Evolutionary conservation across 2,113 vertebrate genomes (phyloP), one percentile per base, ranked within the genome.

Genomic region (Lichenostomus cassidix): DNA sequence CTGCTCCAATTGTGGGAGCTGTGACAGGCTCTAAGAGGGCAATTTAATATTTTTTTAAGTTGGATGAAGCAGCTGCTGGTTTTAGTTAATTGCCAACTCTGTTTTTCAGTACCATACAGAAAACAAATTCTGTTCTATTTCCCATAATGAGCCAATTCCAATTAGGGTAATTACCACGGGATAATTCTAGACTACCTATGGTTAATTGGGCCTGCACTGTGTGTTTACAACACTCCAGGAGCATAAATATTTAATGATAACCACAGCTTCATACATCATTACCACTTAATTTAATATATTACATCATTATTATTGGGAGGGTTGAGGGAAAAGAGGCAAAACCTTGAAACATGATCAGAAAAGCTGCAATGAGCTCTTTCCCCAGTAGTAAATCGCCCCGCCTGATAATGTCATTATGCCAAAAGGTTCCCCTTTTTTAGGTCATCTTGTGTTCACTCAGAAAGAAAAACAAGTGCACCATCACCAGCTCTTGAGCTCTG

Each of bases 161-260:
- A 93, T 92, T 88, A 94, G 92, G 87, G 39, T 90, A 86, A 75
- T 89, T 94, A 86, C 79, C 76, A 87, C 20, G 35, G 80, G 95
- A 91, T 87, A 92, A 94, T 89, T 91, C 90, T 88, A 90, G 94
- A 86, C 87, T 96, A 91, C 90, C 82, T 97, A 67, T 79, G 76
- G 73, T 79, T 96, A 94, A 96, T 97, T 94, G 95, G 93, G 67
- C 59, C 58, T 96, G 86, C 87, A 68, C 74, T 94, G 86, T 90
- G 58, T 96, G 95, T 93, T 96, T 94, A 93, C 85, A 85, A 46
- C 91, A 79, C 94, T 94, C 73, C 60, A 82, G 74, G 77, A 62
- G 56, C 73, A 65, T 96, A 96, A 94, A 94, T 94, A 94, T 96
- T 94, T 94, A 87, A 96, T 89, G 89, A 97, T 86, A 97, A 96